phyloP scores from a whole-genome alignment of 2,113 vertebrate species.

The Protomyctophum bolini region DNA sequence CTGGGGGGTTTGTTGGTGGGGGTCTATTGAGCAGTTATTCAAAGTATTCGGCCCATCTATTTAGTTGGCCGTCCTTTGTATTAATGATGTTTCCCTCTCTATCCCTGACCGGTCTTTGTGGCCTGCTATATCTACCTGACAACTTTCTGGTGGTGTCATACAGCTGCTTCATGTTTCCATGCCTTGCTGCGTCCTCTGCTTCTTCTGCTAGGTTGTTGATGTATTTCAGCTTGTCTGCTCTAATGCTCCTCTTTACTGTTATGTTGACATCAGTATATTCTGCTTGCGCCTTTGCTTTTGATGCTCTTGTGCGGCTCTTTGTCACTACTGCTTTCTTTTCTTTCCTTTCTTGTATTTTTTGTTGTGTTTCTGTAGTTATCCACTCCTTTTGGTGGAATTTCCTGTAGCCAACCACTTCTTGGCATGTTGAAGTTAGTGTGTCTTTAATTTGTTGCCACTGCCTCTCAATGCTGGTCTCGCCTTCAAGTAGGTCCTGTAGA shows the following conservation, averaged over 20 bases:
- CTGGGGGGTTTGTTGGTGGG: background rate
- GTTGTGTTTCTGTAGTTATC: background rate
- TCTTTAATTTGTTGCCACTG: too few relatives aligned
- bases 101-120: conserved; percentile 1
- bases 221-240: background rate
- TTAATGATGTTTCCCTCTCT: background rate
- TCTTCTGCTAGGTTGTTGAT: background rate
- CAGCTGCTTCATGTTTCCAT: background rate
- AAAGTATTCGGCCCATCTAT: background rate
- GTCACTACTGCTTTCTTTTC: background rate
- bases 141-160: background rate
- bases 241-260: background rate
- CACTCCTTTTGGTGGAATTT: background rate
- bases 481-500: too few relatives aligned
- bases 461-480: too few relatives aligned
- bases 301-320: background rate
- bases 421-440: background rate
- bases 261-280: background rate
- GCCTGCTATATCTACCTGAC: background rate
- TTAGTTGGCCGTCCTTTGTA: background rate
- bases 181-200: background rate
- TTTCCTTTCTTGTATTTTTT: background rate
- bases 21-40: background rate
- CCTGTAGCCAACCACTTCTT: background rate
- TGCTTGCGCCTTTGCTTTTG: background rate